Conservation (phyloP, 2,113 vertebrate genomes). For the Pogona vitticeps region DNA sequence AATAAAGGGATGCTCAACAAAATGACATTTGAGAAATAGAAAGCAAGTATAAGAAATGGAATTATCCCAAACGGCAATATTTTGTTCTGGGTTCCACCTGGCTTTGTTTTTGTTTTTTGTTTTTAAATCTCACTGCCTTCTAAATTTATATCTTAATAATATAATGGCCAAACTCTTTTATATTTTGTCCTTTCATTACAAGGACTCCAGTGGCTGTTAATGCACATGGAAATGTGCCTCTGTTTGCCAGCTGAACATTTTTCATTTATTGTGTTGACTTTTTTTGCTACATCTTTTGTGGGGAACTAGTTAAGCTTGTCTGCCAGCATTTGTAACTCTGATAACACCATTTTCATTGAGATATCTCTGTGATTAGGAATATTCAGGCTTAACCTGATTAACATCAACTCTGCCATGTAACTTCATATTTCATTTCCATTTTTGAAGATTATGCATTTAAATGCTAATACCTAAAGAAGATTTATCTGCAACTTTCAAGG, state of each 20-base stretch:
- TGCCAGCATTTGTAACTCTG: background rate
- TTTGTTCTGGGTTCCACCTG: background rate
- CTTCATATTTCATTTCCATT: slow-evolving; percentile 5
- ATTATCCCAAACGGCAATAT: background rate
- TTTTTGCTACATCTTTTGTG: background rate
- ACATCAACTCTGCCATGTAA: background rate
- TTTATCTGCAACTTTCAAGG: background rate
- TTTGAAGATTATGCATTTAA: background rate
- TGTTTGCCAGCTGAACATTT: background rate
- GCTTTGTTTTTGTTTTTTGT: too few species aligned
- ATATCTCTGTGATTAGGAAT: background rate
- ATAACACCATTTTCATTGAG: background rate
- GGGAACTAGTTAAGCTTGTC: too few species aligned
- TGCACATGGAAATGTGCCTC: background rate
- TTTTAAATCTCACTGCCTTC: background rate
- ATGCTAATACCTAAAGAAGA: background rate
- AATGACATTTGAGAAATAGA: too few species aligned
- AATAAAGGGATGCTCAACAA: too few species aligned
- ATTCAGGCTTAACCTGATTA: background rate
- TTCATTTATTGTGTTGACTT: background rate
- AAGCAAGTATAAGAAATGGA: too few species aligned
- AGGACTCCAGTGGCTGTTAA: background rate
- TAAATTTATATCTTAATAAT: background rate
- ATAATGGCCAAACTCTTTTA: background rate
- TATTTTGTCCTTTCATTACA: background rate